Evolutionary conservation across 2,797 vertebrate species (phyloP).

Genomic region (Mycteria americana): DNA sequence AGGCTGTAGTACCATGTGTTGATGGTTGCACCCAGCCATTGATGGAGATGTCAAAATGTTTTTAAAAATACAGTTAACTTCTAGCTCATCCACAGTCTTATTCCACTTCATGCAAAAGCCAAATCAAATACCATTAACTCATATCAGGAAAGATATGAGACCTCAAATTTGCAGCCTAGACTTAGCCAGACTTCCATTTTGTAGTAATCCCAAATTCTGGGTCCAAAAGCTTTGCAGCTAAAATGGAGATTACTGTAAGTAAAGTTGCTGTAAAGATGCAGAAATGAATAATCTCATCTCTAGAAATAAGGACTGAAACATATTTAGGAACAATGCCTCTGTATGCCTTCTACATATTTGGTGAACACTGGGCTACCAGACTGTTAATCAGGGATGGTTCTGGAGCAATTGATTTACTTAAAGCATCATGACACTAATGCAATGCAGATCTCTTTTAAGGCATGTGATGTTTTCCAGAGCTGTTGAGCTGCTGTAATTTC

Average conservation of each 20-base stretch:
- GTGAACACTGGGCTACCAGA: background rate
- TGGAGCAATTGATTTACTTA: background rate
- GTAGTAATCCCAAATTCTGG: background rate
- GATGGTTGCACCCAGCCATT: background rate
- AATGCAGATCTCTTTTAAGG: background rate
- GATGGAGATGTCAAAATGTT: background rate
- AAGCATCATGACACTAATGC: slow-evolving; percentile 7
- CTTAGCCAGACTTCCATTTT: background rate
- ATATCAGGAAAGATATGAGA: background rate
- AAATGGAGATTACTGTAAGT: background rate
- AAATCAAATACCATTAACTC: background rate
- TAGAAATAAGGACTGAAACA: background rate
- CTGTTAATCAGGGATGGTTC: background rate
- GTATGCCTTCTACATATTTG: background rate
- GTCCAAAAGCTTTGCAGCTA: background rate
- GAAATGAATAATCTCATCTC: background rate
- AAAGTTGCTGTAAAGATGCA: background rate
- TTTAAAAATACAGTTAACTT: background rate
- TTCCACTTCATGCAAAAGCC: background rate
- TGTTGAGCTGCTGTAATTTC: slow-evolving; percentile 2
- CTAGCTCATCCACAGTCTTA: background rate
- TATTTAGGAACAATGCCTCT: background rate
- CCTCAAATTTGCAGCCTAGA: background rate
- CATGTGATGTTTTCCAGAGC: slow-evolving; percentile 16
- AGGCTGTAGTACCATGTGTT: background rate